Conservation (phyloP, 2,797 vertebrate genomes). For the Dendrocincla fuliginosa region DNA sequence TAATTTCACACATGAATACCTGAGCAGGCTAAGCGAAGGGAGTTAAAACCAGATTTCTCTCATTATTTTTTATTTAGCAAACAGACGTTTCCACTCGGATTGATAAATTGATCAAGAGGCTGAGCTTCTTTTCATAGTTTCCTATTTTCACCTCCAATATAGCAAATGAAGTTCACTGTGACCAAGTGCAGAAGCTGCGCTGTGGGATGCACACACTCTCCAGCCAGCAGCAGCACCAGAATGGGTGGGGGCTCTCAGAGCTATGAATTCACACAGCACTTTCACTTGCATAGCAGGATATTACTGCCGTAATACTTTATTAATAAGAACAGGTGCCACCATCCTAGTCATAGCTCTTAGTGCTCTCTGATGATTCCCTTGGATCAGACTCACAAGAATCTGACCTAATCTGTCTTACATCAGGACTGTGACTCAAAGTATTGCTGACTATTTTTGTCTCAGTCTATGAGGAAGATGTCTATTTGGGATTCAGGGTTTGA, state of each 20-base stretch:
- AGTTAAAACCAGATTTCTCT: constrained; percentile 62
- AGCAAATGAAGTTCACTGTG: neutral
- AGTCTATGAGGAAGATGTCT: neutral
- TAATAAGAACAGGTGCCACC: neutral
- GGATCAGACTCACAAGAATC: neutral
- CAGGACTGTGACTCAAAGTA: neutral
- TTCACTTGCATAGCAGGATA: neutral
- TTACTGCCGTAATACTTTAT: neutral
- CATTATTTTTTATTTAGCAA: constrained; percentile 61
- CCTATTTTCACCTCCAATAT: neutral
- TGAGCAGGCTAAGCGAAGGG: constrained; percentile 20
- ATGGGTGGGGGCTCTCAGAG: neutral
- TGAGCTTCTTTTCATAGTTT: constrained; percentile 7
- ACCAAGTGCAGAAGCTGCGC: neutral
- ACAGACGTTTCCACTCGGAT: constrained; percentile 58
- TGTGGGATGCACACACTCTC: neutral
- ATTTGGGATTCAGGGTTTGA: neutral
- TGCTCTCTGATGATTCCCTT: neutral
- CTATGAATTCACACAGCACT: neutral
- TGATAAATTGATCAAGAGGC: constrained; percentile 53
- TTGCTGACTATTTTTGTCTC: neutral
- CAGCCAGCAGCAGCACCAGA: neutral
- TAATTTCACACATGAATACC: constrained; percentile 69
- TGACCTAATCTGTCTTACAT: neutral
- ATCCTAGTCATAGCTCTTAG: neutral